Evolutionary conservation across 2,888 invertebrate species (phyloP).

Genomic region (Xestia ashworthii): DNA sequence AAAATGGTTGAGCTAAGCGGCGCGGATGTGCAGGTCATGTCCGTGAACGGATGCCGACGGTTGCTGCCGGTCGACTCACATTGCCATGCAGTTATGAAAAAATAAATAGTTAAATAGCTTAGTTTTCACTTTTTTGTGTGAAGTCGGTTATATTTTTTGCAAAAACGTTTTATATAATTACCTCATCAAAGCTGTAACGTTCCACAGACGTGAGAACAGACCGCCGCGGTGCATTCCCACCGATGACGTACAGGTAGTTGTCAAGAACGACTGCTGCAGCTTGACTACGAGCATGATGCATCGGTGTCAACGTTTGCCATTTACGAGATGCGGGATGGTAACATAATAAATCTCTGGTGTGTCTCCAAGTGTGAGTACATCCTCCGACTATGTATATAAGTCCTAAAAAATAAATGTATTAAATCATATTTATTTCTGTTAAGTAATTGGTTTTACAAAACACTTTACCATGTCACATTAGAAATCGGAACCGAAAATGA

Average conservation of each 20-base stretch:
- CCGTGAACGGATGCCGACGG: too few relatives aligned
- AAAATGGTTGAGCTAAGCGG: too few relatives aligned
- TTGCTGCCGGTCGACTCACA: too few relatives aligned
- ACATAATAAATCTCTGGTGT: slow-evolving; percentile 94
- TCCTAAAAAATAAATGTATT: slow-evolving; percentile 86
- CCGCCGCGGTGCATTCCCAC: slow-evolving; percentile 95
- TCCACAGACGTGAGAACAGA: slow-evolving; percentile 96
- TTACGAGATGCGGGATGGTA: slow-evolving; percentile 95
- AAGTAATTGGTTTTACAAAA: too few relatives aligned
- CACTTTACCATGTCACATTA: background rate
- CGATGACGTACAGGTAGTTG: slow-evolving; percentile 96
- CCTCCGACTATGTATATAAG: slow-evolving; percentile 98
- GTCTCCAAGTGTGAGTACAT: slow-evolving; percentile 95
- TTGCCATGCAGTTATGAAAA: too few relatives aligned
- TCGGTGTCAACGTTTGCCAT: slow-evolving; percentile 94
- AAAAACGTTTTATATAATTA: slow-evolving; percentile 69
- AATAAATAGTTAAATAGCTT: too few relatives aligned
- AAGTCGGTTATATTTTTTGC: too few relatives aligned
- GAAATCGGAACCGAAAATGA: background rate
- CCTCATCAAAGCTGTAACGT: slow-evolving; percentile 95
- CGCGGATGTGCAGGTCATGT: too few relatives aligned
- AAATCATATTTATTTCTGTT: background rate
- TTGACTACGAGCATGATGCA: slow-evolving; percentile 96
- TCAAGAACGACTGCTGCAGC: slow-evolving; percentile 97
- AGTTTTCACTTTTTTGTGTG: too few relatives aligned